Evolutionary conservation across 2,888 invertebrate species (phyloP), one percentile per base, ranked within the genome.

Genomic region (Napeogenes inachia): DNA sequence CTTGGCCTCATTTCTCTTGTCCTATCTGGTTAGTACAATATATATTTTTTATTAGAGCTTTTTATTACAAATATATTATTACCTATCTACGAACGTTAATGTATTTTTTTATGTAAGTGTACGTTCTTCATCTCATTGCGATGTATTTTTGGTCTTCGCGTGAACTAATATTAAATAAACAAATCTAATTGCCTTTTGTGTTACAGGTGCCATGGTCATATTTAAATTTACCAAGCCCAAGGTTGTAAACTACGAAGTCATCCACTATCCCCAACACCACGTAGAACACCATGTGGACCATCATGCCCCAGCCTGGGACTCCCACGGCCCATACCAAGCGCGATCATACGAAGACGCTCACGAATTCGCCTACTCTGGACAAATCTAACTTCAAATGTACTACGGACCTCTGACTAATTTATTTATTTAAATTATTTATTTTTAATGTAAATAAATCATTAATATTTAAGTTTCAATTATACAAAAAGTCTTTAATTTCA

Each of bases 221-320:
- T 96, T 96, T 91, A 96, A 96, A 86, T 93, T 96, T 79, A 94
- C 96, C 71, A 96, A 96, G 78, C 96, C 96, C 62, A 96, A 96
- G 89, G 94, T 95, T 73, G 94, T 96, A 69, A 96, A 96, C 85
- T 96, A 96, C 78, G 96, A 97, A 89, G 95, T 96, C 57, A 94
- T 96, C 71, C 96, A 96, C 82, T 95, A 95, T 78, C 95, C 95
- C 45, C 94, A 93, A 73, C 93, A 93, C 71, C 92, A 92, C 67
- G 95, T 95, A 61, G 94, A 95, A 66, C 93, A 93, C 63, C 93
- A 93, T 21, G 92, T 93, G 2, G 93, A 93, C 73, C 93, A 93
- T 68, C 90, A 89, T 65, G 82, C 87, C 12, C 85, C 91, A n/a
- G 88, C 81, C 32, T 90, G 85, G 92, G 92, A 87, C 75, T 84